Conservation (phyloP, 2,797 vertebrate species). For the Avahi laniger region DNA sequence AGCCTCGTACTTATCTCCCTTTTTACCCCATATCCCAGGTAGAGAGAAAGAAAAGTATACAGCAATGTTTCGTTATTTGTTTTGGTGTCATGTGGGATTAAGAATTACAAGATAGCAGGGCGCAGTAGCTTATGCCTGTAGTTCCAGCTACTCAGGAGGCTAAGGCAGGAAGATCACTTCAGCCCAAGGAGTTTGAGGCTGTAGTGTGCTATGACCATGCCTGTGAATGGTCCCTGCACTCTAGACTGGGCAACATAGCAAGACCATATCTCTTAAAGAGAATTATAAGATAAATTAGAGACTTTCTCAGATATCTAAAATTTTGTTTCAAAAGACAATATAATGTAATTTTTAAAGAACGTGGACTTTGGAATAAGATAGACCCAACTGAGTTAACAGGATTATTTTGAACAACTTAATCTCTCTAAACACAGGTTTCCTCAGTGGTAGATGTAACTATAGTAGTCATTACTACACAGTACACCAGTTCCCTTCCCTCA, state of each 20-base stretch:
- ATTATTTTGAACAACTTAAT: neutral
- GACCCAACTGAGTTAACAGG: neutral
- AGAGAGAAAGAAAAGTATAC: neutral
- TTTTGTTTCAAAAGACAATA: neutral
- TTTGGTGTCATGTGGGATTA: neutral
- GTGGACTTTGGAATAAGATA: neutral
- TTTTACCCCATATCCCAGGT: neutral
- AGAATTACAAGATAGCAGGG: neutral
- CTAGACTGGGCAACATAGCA: neutral
- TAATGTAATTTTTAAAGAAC: slow-evolving; percentile 33
- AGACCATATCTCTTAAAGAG: neutral
- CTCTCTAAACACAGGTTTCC: neutral
- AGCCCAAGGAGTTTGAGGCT: neutral
- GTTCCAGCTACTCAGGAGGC: neutral
- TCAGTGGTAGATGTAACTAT: neutral
- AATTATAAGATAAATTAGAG: neutral
- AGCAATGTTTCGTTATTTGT: neutral
- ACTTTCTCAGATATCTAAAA: neutral
- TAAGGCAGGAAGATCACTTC: neutral
- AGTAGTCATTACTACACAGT: neutral
- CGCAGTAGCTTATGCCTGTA: neutral
- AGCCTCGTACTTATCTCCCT: neutral
- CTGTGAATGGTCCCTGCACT: neutral
- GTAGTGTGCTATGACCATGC: neutral
- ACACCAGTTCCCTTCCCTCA: neutral